Base-by-base conservation (phyloP, 35 echinoderm and acorn worm genomes). In the Stichopus chloronotus region DNA sequence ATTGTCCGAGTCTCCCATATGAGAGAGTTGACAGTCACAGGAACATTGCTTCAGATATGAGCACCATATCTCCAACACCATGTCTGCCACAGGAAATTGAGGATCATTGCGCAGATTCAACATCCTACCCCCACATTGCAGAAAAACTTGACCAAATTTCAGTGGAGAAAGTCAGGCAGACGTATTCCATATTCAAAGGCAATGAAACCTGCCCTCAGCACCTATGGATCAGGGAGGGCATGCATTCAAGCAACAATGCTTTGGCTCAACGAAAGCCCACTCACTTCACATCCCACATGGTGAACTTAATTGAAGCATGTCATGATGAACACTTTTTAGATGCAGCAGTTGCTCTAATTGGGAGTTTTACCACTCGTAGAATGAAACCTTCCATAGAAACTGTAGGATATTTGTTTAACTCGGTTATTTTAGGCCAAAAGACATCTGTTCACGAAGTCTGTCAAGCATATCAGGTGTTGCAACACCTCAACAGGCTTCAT, bases 241-340 rank as follows among this genome's bases (percentile, higher is more conserved):
- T 13, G 11, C 9, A 19, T 6, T 11, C 16, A 20, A 23, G 3
- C 4, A 21, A 85, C 4, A 43, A 43, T 43, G 30, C 30, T 43
- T 43, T 43, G 30, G 30, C 30, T 3, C 0, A 43, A 43, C 8
- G 22, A 59, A 9, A 7, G 4, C 17, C 53, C 14, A 20, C 81
- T 14, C 55, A 9, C 3, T 58, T 85, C 58, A 85, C 82, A 20
- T 85, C 82, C 3, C 55, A 85, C 52, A 85, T 85, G 82, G 9
- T 57, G 55, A 55, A 85, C 57, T 56, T 85, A 19, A 58, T 85
- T 20, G 82, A 85, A 58, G 82, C 82, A 57, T 85, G 82, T 11
- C 82, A 85, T 58, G 82, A 85, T 8, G 82, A 85, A 85, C 5
- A 85, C 19, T 85, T 85, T 85, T 4, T 85, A n/a, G 57, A 58